Evolutionary conservation across 2,113 vertebrate species (phyloP).

Genomic region (Ailurus styani): DNA sequence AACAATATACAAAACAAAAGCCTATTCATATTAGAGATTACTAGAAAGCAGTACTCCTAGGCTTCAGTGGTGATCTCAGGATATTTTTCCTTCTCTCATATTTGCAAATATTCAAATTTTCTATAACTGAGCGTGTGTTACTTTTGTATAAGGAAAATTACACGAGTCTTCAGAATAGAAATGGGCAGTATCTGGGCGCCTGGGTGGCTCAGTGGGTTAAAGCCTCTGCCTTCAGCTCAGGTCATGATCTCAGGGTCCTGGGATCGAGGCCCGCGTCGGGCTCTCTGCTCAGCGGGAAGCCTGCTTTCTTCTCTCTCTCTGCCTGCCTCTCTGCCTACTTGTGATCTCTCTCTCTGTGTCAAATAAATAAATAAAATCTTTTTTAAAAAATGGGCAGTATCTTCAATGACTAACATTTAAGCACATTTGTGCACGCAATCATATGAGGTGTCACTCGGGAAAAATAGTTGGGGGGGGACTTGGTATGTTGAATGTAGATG

Average conservation of each 20-base stretch:
- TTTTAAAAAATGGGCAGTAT: neutral
- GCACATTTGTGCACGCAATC: neutral
- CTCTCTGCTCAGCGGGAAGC: no score
- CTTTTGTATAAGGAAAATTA: neutral
- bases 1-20: neutral
- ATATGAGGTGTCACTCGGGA: neutral
- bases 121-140: neutral
- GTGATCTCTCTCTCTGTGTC: no score
- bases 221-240: no score
- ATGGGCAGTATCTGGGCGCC: neutral
- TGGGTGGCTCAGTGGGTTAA: no score
- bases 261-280: no score
- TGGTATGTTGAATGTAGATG: neutral
- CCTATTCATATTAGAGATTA: neutral
- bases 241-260: no score
- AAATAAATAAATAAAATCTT: no score
- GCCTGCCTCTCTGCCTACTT: no score
- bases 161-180: neutral
- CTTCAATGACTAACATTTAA: neutral
- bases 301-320: no score
- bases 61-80: neutral
- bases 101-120: constrained; percentile 5
- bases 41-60: neutral
- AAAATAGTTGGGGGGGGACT: neutral
- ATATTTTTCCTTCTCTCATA: neutral